Base-by-base conservation (phyloP, 2,797 vertebrate species). In the Argentina silus region DNA sequence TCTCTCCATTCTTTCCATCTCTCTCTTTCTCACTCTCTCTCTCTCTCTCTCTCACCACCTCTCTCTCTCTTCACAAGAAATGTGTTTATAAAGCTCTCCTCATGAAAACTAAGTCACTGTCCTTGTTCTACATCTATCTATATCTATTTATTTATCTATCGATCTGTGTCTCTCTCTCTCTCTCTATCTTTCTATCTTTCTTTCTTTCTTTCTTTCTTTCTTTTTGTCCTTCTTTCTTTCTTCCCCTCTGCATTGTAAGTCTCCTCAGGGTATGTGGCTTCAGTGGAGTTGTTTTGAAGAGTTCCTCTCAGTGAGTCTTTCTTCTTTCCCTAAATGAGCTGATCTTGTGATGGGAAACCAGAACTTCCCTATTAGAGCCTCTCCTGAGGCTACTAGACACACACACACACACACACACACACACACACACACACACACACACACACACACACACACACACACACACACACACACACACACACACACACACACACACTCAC, bases 311-410 rank as follows among this genome's bases (percentile, higher is more conserved):
- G 50, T 51, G 15, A 15, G 50, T 1, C 50, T 27, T 67, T 67
- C 17, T 67, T 27, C 51, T 51, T 47, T 15, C 53, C 21, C 45
- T 19, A 42, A 53, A 67, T 63, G 64, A 60, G 64, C 43, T 56
- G 27, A 43, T 55, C 65, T 55, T 74, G 72, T 74, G 72, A 74
- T 11, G 53, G 15, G 55, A 67, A 67, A 51, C 19, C n/a, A 44
- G 63, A 60, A 17, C 19, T 67, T 36, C 55, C 64, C 64, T 59
- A 45, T 67, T 59, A 67, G 63, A 67, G 53, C 23, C 14, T 53
- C 42, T 73, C 55, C 63, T 36, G 53, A 14, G 48, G 50, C 27
- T 10, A 72, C 2, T 50, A 50, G 8, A 50, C 12, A 45, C 42
- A 15, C 47, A n/a, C 23, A 15, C 23, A 67, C 64, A 66, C 12